Conservation (phyloP, 1,140 invertebrate species). For the Bradynema listronoti region DNA sequence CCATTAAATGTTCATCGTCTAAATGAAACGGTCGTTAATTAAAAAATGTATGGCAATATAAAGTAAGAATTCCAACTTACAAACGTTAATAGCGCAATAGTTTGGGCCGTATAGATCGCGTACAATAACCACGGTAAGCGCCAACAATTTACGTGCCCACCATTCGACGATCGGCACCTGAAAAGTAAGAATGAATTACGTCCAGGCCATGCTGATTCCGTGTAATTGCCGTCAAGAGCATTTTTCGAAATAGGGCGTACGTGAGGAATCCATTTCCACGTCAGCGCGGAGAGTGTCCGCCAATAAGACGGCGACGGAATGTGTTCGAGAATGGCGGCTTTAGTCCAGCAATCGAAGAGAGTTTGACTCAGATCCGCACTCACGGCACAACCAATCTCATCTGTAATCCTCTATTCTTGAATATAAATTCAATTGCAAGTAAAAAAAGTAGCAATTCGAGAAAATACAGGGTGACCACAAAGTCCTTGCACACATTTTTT, state of each 20-base stretch:
- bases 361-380: constrained; percentile 26
- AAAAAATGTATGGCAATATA: neutral
- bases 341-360: constrained; percentile 47
- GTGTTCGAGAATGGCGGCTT: constrained; percentile 38
- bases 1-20: neutral
- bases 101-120: constrained; percentile 43
- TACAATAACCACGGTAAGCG: constrained; percentile 42
- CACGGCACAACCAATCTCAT: constrained; percentile 35
- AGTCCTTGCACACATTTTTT: no score
- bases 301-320: constrained; percentile 52
- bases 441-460: no score
- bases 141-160: constrained; percentile 48
- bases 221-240: neutral
- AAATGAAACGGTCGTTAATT: no score
- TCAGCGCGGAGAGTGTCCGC: constrained; percentile 44
- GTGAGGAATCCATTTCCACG: constrained; percentile 44
- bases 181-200: constrained; percentile 14
- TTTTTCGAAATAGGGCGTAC: constrained; percentile 17
- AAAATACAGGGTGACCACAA: no score
- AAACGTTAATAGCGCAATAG: constrained; percentile 33
- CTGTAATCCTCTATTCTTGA: constrained; percentile 9
- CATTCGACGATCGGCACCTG: constrained; percentile 52
- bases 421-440: neutral
- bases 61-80: constrained; percentile 21
- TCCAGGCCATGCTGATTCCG: neutral